phyloP scores from a whole-genome alignment of 2,113 vertebrate species.

The Tursiops truncatus region DNA sequence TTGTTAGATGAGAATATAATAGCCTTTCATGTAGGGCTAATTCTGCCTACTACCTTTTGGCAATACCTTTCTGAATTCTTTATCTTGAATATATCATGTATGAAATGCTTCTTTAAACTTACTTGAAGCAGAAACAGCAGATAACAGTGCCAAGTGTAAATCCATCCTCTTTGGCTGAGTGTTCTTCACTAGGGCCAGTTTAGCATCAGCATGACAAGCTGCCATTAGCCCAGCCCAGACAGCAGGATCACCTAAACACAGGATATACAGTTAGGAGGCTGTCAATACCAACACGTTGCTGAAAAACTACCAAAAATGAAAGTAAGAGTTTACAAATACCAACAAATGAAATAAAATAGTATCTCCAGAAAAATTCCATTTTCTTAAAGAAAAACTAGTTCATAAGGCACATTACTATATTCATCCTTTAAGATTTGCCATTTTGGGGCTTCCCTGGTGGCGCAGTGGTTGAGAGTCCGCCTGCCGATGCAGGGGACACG shows the following conservation, averaged over 20 bases:
- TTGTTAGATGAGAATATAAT: background rate
- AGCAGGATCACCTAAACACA: constrained; percentile 90
- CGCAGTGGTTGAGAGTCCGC: too few relatives aligned
- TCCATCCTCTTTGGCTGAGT: constrained; percentile 80
- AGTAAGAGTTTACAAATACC: background rate
- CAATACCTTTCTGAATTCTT: background rate
- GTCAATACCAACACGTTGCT: background rate
- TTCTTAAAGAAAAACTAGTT: constrained; percentile 16
- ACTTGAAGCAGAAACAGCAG: constrained; percentile 93
- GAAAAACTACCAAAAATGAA: background rate
- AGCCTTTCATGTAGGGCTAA: background rate
- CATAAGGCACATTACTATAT: background rate
- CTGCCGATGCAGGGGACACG: too few relatives aligned
- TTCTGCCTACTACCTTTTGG: background rate
- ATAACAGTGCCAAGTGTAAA: constrained; percentile 86
- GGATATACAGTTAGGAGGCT: background rate
- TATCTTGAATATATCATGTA: background rate
- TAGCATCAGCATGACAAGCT: constrained; percentile 93
- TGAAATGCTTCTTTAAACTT: constrained; percentile 58
- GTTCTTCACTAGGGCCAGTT: constrained; percentile 84
- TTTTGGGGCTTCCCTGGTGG: background rate
- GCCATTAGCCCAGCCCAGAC: constrained; percentile 95
- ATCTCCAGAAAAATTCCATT: background rate
- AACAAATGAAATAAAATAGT: background rate
- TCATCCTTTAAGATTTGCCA: background rate